These are phyloP conservation scores for Zaprionus obscuricornis DNA, from an alignment of 2,888 invertebrate genomes.

Conservation along the genomic window DNA sequence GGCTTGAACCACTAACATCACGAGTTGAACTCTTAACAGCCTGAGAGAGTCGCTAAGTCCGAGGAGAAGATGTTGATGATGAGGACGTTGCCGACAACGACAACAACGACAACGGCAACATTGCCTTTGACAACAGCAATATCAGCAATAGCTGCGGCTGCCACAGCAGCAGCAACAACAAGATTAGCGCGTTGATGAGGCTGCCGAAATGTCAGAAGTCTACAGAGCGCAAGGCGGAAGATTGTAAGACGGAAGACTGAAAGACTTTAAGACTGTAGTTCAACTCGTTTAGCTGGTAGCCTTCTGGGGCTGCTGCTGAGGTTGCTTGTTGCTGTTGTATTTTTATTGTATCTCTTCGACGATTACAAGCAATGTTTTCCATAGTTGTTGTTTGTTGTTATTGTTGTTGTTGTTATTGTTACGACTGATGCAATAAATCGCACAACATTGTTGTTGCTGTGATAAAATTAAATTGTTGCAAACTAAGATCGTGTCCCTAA, in stretches of 20 bases:
- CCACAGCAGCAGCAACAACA: constrained; percentile 42
- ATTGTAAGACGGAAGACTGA: constrained; percentile 6
- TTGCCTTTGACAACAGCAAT: constrained; percentile 48
- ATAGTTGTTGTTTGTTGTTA: constrained; percentile 20
- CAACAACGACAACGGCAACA: constrained; percentile 27
- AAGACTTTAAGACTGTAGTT: constrained; percentile 29
- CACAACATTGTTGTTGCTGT: constrained; percentile 58
- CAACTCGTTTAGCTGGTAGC: constrained; percentile 38
- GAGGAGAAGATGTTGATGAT: constrained; percentile 59
- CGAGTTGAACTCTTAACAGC: constrained; percentile 81
- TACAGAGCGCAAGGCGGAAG: constrained; percentile 7
- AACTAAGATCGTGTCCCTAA: constrained; percentile 52
- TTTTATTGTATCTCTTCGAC: constrained; percentile 44
- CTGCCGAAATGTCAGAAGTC: constrained; percentile 57
- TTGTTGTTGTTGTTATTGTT: constrained; percentile 25
- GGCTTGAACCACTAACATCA: constrained; percentile 78
- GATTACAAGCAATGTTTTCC: constrained; percentile 64
- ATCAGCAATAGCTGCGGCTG: constrained; percentile 16
- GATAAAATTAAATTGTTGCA: constrained; percentile 71
- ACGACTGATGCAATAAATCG: constrained; percentile 71
- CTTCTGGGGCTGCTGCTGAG: constrained; percentile 68
- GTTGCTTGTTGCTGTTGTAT: constrained; percentile 59
- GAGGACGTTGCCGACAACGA: constrained; percentile 59
- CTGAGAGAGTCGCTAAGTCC: constrained; percentile 60
- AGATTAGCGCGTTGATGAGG: constrained; percentile 71